Evolutionary conservation across 2,888 invertebrate species (phyloP), one percentile per base, ranked within the genome.

Genomic region (Neoscelio sp.): DNA sequence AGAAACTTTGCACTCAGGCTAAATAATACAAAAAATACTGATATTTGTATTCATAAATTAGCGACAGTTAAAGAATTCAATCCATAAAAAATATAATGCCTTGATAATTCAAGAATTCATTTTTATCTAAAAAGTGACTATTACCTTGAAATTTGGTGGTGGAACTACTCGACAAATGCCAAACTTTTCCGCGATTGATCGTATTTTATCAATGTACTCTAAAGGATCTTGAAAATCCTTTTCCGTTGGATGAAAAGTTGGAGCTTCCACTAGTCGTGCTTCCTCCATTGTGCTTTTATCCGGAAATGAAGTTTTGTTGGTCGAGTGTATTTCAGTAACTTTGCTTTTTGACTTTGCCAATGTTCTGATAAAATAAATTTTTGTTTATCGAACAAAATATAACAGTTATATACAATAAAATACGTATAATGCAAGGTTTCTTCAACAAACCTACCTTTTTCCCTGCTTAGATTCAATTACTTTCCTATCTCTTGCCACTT

Each of bases 91-190:
- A n/a, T n/a, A n/a, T n/a, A n/a, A n/a, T n/a, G n/a, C n/a, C n/a
- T n/a, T 54, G n/a, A 35, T 26, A 79, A 56, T n/a, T 6, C 1
- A 23, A 23, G n/a, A 46, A 2, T 18, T 13, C 8, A 15, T 1
- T 30, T 5, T 50, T 42, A 17, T 42, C 8, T 46, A 38, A 38
- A 5, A 23, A 4, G 23, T 23, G 3, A 23, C n/a, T 23, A 3
- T 40, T 84, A 92, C 92, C 85, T 94, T 94, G 86, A 97, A 97
- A 71, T 92, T 93, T 0, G 92, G 87, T 0, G 98, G 98, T 1
- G 98, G 96, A 15, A 97, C 94, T 18, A 98, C 95, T 80, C 95
- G 94, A 87, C 98, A 98, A 73, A 98, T 93, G 0, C 98, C 98
- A 89, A 93, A 97, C 71, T 94, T 93, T 42, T 95, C 94, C 0